A percentile compares a stretch with the other conserved stretches of the same genome.
Conservation (phyloP, 2,888 invertebrate species). For the Aethes cnicana region DNA sequence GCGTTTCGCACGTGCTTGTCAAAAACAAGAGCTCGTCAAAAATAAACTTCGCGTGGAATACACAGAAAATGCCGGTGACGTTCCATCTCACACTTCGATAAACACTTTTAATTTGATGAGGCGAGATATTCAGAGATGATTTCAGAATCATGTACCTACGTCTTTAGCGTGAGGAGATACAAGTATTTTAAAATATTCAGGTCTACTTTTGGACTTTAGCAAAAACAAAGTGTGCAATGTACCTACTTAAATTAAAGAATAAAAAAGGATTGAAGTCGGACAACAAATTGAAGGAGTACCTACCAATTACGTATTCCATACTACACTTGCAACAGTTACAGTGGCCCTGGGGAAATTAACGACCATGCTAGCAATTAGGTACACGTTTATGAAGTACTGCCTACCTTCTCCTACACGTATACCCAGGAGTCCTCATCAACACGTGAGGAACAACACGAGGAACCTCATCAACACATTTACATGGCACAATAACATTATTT, state of each 20-base stretch:
- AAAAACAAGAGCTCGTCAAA: conserved; percentile 49
- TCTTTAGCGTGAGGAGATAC: too few relatives aligned
- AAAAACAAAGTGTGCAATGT: conserved; percentile 2
- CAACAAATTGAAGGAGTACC: conserved; percentile 1
- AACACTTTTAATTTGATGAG: conserved; percentile 12
- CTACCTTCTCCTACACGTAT: conserved; percentile 1
- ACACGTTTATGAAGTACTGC: conserved; percentile 16
- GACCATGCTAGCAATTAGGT: conserved; percentile 6
- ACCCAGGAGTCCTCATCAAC: neutral
- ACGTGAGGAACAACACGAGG: neutral
- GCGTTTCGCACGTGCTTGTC: conserved; percentile 29
- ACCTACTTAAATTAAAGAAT: neutral
- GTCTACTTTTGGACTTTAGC: conserved; percentile 15
- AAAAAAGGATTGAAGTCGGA: neutral
- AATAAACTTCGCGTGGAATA: conserved; percentile 55
- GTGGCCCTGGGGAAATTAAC: conserved; percentile 22
- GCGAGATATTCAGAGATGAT: conserved; percentile 9
- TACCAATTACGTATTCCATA: conserved; percentile 16
- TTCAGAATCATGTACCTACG: too few relatives aligned
- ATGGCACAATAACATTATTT: too few relatives aligned
- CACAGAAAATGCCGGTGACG: conserved; percentile 42
- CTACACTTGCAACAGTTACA: conserved; percentile 1
- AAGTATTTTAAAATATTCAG: too few relatives aligned
- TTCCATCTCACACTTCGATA: conserved; percentile 45
- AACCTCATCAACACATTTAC: neutral